phyloP scores from a whole-genome alignment of 2,113 vertebrate species.

The Microcebus tavaratra region DNA sequence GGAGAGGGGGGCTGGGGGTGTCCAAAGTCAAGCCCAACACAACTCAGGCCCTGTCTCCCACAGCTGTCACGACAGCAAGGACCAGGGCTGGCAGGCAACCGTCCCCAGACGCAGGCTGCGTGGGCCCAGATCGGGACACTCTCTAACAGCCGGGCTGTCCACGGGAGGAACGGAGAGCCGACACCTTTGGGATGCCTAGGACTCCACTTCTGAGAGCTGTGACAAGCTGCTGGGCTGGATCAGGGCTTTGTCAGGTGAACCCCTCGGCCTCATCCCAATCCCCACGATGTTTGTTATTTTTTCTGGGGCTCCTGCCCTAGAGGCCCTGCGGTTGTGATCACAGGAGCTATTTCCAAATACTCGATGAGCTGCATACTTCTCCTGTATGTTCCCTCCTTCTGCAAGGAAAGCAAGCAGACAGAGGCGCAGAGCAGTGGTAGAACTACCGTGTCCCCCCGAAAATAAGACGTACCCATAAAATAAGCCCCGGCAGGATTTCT shows the following conservation, averaged over 20 bases:
- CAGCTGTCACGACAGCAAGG: neutral
- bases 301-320: neutral
- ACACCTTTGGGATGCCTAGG: neutral
- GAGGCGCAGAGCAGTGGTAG: neutral
- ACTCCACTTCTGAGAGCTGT: neutral
- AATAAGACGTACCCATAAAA: too few species aligned
- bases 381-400: neutral
- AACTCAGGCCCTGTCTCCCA: neutral
- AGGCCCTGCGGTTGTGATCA: neutral
- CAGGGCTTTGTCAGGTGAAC: neutral
- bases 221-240: too few species aligned
- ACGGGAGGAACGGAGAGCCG: neutral
- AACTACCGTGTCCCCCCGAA: too few species aligned
- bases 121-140: too few species aligned
- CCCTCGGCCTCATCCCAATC: neutral
- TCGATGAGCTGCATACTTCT: neutral
- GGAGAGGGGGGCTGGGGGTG: too few species aligned
- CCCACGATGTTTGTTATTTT: neutral
- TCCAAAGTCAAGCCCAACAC: neutral
- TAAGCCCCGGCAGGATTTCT: too few species aligned
- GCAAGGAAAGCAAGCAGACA: neutral
- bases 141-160: neutral
- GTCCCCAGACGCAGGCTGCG: neutral
- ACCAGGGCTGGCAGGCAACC: neutral
- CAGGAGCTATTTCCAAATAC: neutral